Evolutionary conservation across 2,888 invertebrate species (phyloP).

Genomic region (Diloba caeruleocephala): DNA sequence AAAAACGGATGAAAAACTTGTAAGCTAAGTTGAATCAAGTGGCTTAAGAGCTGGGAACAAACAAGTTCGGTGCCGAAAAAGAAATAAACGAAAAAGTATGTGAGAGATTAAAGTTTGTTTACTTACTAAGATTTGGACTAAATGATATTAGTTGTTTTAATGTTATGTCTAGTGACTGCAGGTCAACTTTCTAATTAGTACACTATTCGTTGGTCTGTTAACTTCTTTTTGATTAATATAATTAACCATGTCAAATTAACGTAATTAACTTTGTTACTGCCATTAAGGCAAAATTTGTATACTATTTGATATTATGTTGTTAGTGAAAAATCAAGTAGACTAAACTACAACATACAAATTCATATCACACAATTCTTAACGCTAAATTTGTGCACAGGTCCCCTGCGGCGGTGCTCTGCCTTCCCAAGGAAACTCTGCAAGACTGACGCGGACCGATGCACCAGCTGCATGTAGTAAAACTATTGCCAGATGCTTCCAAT

Average conservation of each 20-base stretch:
- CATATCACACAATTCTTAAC: constrained; percentile 51
- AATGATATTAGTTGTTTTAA: constrained; percentile 54
- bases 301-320: constrained; percentile 8
- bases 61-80: constrained; percentile 48
- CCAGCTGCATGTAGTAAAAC: constrained; percentile 57
- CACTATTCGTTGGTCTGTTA: constrained; percentile 71
- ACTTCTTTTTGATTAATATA: constrained; percentile 53
- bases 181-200: constrained; percentile 54
- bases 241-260: constrained; percentile 48
- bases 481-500: constrained; percentile 72
- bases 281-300: constrained; percentile 9
- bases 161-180: constrained; percentile 39
- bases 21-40: constrained; percentile 55
- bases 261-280: constrained; percentile 40
- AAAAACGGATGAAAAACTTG: constrained; percentile 54
- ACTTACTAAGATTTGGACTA: constrained; percentile 47
- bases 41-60: constrained; percentile 52
- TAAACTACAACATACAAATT: constrained; percentile 43
- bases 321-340: constrained; percentile 30
- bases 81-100: constrained; percentile 56
- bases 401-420: constrained; percentile 46
- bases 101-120: constrained; percentile 50
- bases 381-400: constrained; percentile 53
- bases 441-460: constrained; percentile 55
- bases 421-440: constrained; percentile 55